Conservation (phyloP, 2,888 invertebrate species). For the Eucera pruinosa region DNA sequence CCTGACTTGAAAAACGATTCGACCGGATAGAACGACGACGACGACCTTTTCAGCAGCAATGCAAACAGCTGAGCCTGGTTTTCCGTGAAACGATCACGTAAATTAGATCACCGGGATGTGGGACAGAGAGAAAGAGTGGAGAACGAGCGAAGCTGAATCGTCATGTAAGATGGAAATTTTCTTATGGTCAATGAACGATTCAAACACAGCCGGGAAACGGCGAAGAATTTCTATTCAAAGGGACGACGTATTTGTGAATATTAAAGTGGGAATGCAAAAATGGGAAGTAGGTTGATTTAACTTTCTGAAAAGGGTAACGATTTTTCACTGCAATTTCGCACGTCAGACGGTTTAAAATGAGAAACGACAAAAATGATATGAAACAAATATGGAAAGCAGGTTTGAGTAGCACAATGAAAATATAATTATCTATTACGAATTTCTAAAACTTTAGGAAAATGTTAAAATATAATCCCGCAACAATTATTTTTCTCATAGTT, state of each 20-base stretch:
- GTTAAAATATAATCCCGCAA: too few relatives aligned
- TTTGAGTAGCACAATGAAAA: too few relatives aligned
- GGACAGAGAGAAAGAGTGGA: not conserved
- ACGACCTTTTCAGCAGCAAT: slow-evolving; percentile 11
- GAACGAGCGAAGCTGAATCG: not conserved
- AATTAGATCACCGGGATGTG: slow-evolving; percentile 37
- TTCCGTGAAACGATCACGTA: slow-evolving; percentile 36
- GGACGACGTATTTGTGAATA: not conserved
- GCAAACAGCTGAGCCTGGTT: slow-evolving; percentile 42
- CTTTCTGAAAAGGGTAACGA: not conserved
- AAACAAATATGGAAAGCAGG: too few relatives aligned
- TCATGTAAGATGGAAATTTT: slow-evolving; percentile 38
- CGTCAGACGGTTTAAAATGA: too few relatives aligned
- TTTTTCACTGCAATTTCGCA: not conserved
- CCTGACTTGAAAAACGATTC: slow-evolving; percentile 29
- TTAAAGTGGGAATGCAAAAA: not conserved
- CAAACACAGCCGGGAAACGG: not conserved
- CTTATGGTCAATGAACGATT: slow-evolving; percentile 14
- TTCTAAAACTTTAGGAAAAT: too few relatives aligned
- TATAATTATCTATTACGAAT: too few relatives aligned
- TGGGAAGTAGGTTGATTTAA: not conserved
- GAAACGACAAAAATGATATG: too few relatives aligned
- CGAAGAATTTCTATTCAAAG: not conserved
- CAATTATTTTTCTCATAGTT: too few relatives aligned
- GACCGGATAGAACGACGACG: slow-evolving; percentile 5